These are phyloP conservation scores for Enteromius radiatus DNA, from an alignment of 2,797 vertebrate species.

Conservation along the genomic window DNA sequence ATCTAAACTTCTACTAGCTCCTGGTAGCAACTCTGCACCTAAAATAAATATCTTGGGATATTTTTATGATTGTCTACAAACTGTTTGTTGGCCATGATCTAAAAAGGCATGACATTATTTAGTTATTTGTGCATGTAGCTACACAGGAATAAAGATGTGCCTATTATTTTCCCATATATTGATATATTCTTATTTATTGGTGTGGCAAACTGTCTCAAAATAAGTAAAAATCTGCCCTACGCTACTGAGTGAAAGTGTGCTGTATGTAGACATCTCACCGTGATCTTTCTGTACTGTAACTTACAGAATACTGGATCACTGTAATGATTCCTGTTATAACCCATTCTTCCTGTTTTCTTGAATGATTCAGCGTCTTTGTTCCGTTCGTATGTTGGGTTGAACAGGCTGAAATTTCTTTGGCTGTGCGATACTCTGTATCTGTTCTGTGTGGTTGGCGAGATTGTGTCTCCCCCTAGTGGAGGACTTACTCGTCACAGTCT, in stretches of 20 bases:
- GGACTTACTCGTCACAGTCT: slow-evolving; percentile 1
- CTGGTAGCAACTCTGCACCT: background rate
- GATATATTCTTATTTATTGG: background rate
- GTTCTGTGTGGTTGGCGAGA: slow-evolving; percentile 2
- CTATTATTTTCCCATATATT: background rate
- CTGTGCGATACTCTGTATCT: slow-evolving; percentile 8
- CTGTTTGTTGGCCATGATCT: slow-evolving; percentile 31
- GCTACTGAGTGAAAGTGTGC: background rate
- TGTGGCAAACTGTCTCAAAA: background rate
- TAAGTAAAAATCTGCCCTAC: background rate
- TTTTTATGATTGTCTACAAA: slow-evolving; percentile 73
- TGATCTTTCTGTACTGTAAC: background rate
- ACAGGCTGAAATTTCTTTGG: slow-evolving; percentile 28
- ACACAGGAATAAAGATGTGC: background rate
- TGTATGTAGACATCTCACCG: background rate
- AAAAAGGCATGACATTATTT: slow-evolving; percentile 20
- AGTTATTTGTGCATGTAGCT: slow-evolving; percentile 2
- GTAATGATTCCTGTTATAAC: background rate
- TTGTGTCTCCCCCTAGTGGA: slow-evolving; percentile 45
- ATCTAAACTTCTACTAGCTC: background rate
- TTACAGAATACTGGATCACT: background rate
- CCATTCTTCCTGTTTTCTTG: background rate
- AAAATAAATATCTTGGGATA: background rate
- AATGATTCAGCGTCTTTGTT: slow-evolving; percentile 8
- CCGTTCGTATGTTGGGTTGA: background rate